Base-by-base conservation (phyloP, 2,113 vertebrate genomes). In the Tachycineta bicolor region DNA sequence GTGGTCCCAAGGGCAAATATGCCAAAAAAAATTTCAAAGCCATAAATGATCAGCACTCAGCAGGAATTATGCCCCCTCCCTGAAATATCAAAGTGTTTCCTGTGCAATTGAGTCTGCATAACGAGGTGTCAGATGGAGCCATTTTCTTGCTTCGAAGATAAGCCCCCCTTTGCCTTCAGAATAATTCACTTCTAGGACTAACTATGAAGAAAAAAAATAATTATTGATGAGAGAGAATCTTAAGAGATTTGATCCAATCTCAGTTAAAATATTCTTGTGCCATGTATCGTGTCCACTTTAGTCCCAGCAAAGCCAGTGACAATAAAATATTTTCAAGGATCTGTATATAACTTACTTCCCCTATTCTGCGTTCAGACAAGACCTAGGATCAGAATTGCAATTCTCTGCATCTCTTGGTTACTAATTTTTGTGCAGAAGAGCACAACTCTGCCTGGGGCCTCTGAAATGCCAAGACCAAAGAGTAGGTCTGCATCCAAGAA, bases 121-220 rank as follows among this genome's bases (percentile, higher is more conserved):
- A 78, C 1, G 0, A 89, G 62, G 11, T 76, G n/a, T 90, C 11
- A 21, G 73, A 68, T 65, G 23, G 20, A 76, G 28, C 4, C 14
- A 76, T 62, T 94, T 92, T 70, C 80, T 91, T 84, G 56, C 31
- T 75, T 78, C 4, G 0, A 25, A 84, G 44, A 60, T 77, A 90
- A 92, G 4, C 25, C 5, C 11, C 26, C 4, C 19, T 92, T 87
- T 78, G 14, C 20, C 46, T 83, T 87, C 69, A 76, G n/a, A 91
- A 87, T 84, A 71, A 91, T 84, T 83, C 41, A 52, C 47, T 92
- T 93, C 33, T 28, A 90, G 34, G 29, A 39, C 33, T 71, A 39
- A 56, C 24, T 75, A 22, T 22, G 25, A 93, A 79, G 70, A 87
- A 64, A 20, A 63, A 53, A 49, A 73, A 79, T 22, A 28, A 37